These are phyloP conservation scores for Pandemis cinnamomeana DNA, from an alignment of 2,888 invertebrate species.

Conservation along the genomic window DNA sequence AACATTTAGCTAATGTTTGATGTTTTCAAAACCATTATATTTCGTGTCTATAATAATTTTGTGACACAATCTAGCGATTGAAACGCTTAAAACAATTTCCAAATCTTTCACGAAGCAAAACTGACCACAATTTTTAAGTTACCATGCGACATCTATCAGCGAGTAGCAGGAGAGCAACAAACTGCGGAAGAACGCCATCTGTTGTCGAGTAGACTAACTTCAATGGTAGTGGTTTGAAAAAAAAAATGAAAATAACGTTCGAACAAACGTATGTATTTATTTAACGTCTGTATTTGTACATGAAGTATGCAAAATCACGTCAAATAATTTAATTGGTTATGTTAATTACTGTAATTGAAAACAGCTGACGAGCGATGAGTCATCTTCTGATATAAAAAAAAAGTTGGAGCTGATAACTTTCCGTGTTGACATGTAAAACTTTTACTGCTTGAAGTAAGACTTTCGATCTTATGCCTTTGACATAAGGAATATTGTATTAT, in stretches of 20 bases:
- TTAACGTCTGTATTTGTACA: background rate
- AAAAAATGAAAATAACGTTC: background rate
- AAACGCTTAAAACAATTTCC: no score
- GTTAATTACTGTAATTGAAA: constrained; percentile 29
- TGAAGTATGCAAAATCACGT: background rate
- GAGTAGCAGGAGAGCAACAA: background rate
- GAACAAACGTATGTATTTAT: background rate
- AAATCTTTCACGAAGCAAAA: no score
- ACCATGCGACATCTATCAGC: constrained; percentile 22
- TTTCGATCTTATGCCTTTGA: background rate
- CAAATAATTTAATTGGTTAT: constrained; percentile 4
- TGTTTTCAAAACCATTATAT: no score
- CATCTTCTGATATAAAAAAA: constrained; percentile 24
- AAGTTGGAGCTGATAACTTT: background rate
- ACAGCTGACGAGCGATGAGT: constrained; percentile 40
- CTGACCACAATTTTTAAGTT: background rate
- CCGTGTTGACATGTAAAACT: background rate
- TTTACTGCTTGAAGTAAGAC: background rate
- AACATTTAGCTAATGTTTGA: no score
- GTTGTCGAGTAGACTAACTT: constrained; percentile 30
- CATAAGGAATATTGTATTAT: background rate
- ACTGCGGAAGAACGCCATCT: constrained; percentile 44
- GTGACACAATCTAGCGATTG: no score
- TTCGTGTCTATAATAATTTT: no score
- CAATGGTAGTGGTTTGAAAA: background rate